These are phyloP conservation scores for Spea multiplicata DNA, from an alignment of 2,113 vertebrate genomes.

Conservation along the genomic window DNA sequence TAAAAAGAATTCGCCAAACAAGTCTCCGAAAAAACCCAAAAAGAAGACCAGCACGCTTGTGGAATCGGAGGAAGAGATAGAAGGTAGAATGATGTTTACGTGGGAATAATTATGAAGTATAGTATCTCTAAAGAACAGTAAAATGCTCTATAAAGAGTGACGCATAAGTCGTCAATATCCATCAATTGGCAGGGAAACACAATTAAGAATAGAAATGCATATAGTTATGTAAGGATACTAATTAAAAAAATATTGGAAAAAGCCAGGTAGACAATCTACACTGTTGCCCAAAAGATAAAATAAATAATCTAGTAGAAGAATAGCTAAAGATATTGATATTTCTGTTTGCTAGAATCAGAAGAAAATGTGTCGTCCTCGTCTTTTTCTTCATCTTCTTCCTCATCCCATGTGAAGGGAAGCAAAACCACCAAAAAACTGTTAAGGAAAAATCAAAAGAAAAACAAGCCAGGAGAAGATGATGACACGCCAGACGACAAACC, in stretches of 20 bases:
- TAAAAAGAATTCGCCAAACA: slow-evolving; percentile 7
- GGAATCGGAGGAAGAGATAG: slow-evolving; percentile 37
- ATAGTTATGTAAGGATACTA: no score
- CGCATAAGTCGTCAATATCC: no score
- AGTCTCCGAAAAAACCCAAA: slow-evolving; percentile 14
- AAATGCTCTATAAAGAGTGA: no score
- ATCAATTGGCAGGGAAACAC: no score
- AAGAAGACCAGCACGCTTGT: slow-evolving; percentile 14
- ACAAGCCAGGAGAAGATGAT: background rate
- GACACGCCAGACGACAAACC: background rate
- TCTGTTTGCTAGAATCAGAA: slow-evolving; percentile 33
- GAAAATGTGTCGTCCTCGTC: slow-evolving; percentile 33
- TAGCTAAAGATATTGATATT: background rate
- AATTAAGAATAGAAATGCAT: no score
- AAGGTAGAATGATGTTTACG: slow-evolving; percentile 12
- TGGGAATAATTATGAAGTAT: no score
- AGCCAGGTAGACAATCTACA: no score
- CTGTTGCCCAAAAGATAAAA: no score
- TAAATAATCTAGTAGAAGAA: no score
- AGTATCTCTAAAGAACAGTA: no score
- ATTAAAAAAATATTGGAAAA: background rate
- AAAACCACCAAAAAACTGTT: slow-evolving; percentile 28
- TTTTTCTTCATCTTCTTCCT: slow-evolving; percentile 28
- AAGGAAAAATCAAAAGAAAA: slow-evolving; percentile 34
- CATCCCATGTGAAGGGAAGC: slow-evolving; percentile 25